A percentile compares a stretch with the other conserved stretches of the same genome.
Evolutionary conservation across 2,888 invertebrate species (phyloP).

Genomic region (Lysandra bellargus): DNA sequence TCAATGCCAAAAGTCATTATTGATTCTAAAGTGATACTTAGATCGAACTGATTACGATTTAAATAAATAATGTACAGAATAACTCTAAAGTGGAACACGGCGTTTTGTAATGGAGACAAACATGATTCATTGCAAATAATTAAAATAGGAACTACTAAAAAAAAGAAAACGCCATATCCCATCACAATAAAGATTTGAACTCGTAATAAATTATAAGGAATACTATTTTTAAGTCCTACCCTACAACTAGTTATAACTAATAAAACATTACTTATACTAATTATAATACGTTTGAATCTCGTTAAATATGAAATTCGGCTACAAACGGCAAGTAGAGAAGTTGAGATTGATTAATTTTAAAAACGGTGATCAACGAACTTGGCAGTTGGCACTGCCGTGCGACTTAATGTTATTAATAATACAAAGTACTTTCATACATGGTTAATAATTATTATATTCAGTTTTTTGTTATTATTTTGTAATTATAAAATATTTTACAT

Average conservation of each 20-base stretch:
- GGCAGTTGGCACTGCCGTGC: not conserved
- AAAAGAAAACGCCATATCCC: constrained; percentile 6
- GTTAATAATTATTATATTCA: not conserved
- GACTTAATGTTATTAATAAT: constrained; percentile 5
- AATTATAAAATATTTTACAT: not conserved
- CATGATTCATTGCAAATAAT: constrained; percentile 5
- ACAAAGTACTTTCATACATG: not conserved
- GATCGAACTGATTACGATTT: not conserved
- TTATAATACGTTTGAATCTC: constrained; percentile 23
- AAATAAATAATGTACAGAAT: constrained; percentile 25
- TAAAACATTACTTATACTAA: constrained; percentile 46
- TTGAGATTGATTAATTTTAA: constrained; percentile 15
- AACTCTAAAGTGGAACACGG: constrained; percentile 18
- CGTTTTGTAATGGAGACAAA: constrained; percentile 13
- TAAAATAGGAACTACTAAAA: constrained; percentile 46
- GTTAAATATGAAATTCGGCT: constrained; percentile 8
- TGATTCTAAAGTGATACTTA: constrained; percentile 14
- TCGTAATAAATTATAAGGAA: constrained; percentile 54
- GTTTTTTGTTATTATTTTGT: not conserved
- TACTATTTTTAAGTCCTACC: constrained; percentile 55
- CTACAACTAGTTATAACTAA: constrained; percentile 18
- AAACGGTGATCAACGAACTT: not conserved
- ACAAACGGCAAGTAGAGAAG: constrained; percentile 15
- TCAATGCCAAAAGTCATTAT: not conserved
- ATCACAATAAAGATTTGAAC: constrained; percentile 16